Evolutionary conservation across 1,140 invertebrate species (phyloP), one percentile per base, ranked within the genome.

Genomic region (Rhizoglyphus robini): DNA sequence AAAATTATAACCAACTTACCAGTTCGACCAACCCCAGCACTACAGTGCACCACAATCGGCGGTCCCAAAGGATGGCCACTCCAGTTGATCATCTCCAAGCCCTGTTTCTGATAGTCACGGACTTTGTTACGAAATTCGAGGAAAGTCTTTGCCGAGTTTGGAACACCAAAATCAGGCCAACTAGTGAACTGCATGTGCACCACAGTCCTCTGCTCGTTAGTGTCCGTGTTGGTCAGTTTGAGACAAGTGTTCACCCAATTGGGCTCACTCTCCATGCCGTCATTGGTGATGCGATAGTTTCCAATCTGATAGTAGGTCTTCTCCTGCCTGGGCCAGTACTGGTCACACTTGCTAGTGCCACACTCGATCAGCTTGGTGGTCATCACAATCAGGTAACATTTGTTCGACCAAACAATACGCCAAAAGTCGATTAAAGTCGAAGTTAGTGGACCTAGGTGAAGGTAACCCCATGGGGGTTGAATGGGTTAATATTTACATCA

Each of bases 1-100:
- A 30, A n/a, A 15, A 27, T 13, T 36, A 20, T 18, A 18, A 36
- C 51, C 95, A n/a, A n/a, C n/a, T n/a, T n/a, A n/a, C n/a, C n/a
- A n/a, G n/a, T n/a, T n/a, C n/a, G n/a, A n/a, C n/a, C 94, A 72
- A 98, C 96, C 15, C 94, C 95, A 63, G 94, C 93, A 73, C 89
- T 93, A 76, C 93, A 97, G 75, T 96, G 93, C 34, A 96, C 90
- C 41, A 96, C 83, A 72, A 96, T 94, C 3, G 92, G 91, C 30
- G 94, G 92, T 30, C 92, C 92, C 70, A 86, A 79, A 67, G 85
- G 83, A 81, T 93, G 88, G 18, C 88, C 89, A 46, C 86, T 85
- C 91, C 90, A 95, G 41, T 86, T 88, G 69, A 92, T 75, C n/a
- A 77, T 79, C 34, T 79, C 74, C 18, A 87, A 81, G 73, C 70